A percentile compares a stretch with the other conserved stretches of the same genome.
Evolutionary conservation across 2,797 vertebrate species (phyloP).

Genomic region (Sebastes itinus): DNA sequence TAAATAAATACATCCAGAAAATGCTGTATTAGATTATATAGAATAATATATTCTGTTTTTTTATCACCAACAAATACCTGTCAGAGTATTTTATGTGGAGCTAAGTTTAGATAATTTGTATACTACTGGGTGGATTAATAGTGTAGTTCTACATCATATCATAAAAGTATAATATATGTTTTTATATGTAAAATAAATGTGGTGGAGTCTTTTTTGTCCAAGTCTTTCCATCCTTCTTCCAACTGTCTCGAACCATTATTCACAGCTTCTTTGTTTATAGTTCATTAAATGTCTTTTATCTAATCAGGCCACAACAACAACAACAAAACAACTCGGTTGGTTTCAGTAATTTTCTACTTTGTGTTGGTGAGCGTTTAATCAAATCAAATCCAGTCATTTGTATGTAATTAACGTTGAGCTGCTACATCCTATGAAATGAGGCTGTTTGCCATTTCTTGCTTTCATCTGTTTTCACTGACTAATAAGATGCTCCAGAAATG

Average conservation of each 20-base stretch:
- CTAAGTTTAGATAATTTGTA: no score
- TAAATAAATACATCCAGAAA: no score
- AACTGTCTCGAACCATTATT: not conserved
- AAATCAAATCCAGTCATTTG: slow-evolving; percentile 39
- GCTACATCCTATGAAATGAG: slow-evolving; percentile 27
- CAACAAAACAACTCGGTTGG: not conserved
- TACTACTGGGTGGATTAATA: no score
- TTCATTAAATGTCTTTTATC: not conserved
- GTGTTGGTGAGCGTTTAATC: slow-evolving; percentile 37
- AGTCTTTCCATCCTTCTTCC: not conserved
- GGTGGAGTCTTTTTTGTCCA: not conserved
- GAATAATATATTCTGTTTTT: no score
- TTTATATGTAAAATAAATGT: not conserved
- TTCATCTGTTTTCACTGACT: slow-evolving; percentile 55
- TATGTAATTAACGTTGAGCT: slow-evolving; percentile 47
- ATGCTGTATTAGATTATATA: no score
- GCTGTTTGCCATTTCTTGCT: slow-evolving; percentile 51
- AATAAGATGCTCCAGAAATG: slow-evolving; percentile 57
- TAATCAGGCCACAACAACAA: slow-evolving; percentile 27
- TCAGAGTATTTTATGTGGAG: no score
- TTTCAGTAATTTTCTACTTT: slow-evolving; percentile 43
- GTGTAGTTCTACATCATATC: no score
- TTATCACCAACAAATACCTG: no score
- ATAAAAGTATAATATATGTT: no score
- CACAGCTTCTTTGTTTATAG: not conserved